phyloP scores from a whole-genome alignment of 2,888 invertebrate genomes.

The Xiphydria camelus region DNA sequence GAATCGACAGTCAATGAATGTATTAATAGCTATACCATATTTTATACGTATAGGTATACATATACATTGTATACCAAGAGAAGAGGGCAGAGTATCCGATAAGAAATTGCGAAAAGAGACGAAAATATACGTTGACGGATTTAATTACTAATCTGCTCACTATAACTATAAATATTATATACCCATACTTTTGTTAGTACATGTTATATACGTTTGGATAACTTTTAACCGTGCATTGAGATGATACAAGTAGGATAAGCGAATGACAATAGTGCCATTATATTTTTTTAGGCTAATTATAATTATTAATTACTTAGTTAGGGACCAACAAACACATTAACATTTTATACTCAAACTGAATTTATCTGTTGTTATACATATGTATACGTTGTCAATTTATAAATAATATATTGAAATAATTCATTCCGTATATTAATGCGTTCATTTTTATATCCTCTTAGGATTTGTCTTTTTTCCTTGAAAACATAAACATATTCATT shows the following conservation, averaged over 20 bases:
- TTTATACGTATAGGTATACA: slow-evolving; percentile 1
- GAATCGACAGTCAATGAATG: neutral
- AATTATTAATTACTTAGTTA: slow-evolving; percentile 25
- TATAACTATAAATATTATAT: slow-evolving; percentile 11
- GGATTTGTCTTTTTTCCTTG: no score
- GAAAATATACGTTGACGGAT: neutral
- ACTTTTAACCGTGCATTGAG: slow-evolving; percentile 5
- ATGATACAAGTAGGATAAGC: slow-evolving; percentile 3
- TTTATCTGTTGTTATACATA: slow-evolving; percentile 4
- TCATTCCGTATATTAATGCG: slow-evolving; percentile 10
- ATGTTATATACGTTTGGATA: slow-evolving; percentile 6
- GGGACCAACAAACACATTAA: slow-evolving; percentile 30
- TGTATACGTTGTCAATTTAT: slow-evolving; percentile 24
- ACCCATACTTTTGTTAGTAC: slow-evolving; percentile 14
- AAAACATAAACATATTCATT: no score
- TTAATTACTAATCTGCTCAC: slow-evolving; percentile 13
- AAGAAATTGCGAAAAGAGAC: neutral
- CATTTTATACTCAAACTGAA: slow-evolving; percentile 21
- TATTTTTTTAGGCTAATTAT: slow-evolving; percentile 24
- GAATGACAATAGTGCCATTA: slow-evolving; percentile 32
- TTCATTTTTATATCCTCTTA: no score
- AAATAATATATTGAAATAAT: slow-evolving; percentile 25
- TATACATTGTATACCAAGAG: neutral
- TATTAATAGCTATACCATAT: neutral
- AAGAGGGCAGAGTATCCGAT: neutral